A percentile compares a stretch with the other conserved stretches of the same genome.
Evolutionary conservation across 2,888 invertebrate genomes (phyloP).

Genomic region (Phaonia tiefii): DNA sequence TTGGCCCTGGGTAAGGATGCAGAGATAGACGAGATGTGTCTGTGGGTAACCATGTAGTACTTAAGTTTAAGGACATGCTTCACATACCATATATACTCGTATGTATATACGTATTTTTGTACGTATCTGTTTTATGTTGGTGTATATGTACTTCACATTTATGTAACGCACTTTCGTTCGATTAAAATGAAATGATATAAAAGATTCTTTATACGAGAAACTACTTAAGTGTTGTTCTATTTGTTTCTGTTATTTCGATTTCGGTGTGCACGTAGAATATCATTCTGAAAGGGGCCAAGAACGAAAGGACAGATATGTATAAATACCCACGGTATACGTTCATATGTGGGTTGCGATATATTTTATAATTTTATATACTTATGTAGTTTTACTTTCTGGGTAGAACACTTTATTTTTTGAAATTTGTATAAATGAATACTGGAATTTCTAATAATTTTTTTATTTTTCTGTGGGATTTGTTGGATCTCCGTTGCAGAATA

Average conservation of each 20-base stretch:
- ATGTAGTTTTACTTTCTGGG: too few relatives aligned
- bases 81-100: background rate
- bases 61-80: constrained; percentile 5
- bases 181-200: background rate
- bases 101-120: too few relatives aligned
- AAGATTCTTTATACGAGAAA: background rate
- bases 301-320: background rate
- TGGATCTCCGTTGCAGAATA: too few relatives aligned
- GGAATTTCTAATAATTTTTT: too few relatives aligned
- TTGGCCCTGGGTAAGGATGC: background rate
- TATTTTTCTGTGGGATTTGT: too few relatives aligned
- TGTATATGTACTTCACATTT: constrained; percentile 4
- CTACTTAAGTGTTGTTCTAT: constrained; percentile 3
- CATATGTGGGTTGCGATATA: too few relatives aligned
- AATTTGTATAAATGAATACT: too few relatives aligned
- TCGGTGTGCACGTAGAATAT: background rate
- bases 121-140: too few relatives aligned
- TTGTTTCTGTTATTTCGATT: background rate
- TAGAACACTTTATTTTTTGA: too few relatives aligned
- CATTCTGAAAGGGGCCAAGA: background rate
- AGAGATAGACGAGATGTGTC: constrained; percentile 6
- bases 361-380: too few relatives aligned
- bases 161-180: background rate
- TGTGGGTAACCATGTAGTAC: constrained; percentile 12
- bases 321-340: too few relatives aligned